Evolutionary conservation across 2,113 vertebrate species (phyloP).

Genomic region (Cryptomyrus ogoouensis): DNA sequence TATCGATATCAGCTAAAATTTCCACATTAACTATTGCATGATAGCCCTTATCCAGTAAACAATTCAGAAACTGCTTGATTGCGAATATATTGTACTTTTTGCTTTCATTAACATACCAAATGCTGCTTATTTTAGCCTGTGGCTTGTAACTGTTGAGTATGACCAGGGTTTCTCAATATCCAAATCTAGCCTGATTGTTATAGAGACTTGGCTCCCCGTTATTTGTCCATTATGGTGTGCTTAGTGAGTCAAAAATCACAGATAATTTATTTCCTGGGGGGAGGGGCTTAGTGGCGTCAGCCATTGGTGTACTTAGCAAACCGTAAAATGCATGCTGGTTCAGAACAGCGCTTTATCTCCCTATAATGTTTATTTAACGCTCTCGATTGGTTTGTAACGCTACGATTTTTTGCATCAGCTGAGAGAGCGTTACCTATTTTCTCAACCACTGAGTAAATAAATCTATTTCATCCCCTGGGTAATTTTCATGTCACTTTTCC

Average conservation of each 20-base stretch:
- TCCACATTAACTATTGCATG: not conserved
- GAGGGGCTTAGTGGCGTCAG: not conserved
- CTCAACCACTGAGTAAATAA: conserved; percentile 56
- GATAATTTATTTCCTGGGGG: not conserved
- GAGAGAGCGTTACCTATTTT: conserved; percentile 48
- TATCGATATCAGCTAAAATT: not conserved
- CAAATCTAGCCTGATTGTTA: not conserved
- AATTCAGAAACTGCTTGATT: not conserved
- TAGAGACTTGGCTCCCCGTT: not conserved
- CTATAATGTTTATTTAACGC: not conserved
- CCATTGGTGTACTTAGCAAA: not conserved
- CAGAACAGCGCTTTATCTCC: not conserved
- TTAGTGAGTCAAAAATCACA: not conserved
- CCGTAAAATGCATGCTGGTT: not conserved
- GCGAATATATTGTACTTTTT: not conserved
- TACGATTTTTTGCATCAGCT: conserved; percentile 46
- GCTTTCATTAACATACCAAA: not conserved
- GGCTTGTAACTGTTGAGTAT: not conserved
- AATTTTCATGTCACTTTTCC: conserved; percentile 41
- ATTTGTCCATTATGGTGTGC: not conserved
- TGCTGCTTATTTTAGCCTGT: not conserved
- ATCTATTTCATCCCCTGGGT: conserved; percentile 34
- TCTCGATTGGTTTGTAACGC: conserved; percentile 27
- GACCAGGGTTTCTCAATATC: not conserved
- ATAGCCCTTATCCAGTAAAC: not conserved